Evolutionary conservation across 2,888 invertebrate genomes (phyloP).

Genomic region (Sturmia bella): DNA sequence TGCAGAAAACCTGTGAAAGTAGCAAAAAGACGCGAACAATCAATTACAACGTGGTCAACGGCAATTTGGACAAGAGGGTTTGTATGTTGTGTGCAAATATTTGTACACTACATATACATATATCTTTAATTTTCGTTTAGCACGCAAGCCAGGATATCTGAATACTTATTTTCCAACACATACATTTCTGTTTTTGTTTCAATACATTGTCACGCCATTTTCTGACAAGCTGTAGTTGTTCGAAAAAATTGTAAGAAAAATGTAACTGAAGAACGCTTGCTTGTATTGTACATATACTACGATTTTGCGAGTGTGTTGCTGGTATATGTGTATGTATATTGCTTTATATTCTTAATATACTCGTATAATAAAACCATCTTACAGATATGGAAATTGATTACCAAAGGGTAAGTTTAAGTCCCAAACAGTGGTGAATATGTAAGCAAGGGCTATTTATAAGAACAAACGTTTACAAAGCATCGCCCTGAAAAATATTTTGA

Average conservation of each 20-base stretch:
- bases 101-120: too few relatives aligned
- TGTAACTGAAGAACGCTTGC: constrained; percentile 26
- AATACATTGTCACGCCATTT: constrained; percentile 54
- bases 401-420: constrained; percentile 30
- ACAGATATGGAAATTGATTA: constrained; percentile 53
- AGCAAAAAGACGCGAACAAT: too few relatives aligned
- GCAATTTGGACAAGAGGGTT: too few relatives aligned
- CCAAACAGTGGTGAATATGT: background rate
- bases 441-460: background rate
- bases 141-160: constrained; percentile 62
- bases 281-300: constrained; percentile 14
- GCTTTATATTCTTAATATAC: background rate
- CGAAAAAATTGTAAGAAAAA: constrained; percentile 13
- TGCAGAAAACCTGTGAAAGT: too few relatives aligned
- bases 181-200: constrained; percentile 8
- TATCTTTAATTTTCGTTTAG: constrained; percentile 23
- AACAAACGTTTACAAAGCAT: too few relatives aligned
- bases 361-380: constrained; percentile 22
- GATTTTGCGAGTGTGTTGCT: too few relatives aligned
- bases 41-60: too few relatives aligned
- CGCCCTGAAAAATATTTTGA: too few relatives aligned
- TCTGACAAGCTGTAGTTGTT: constrained; percentile 25
- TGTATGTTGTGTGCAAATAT: too few relatives aligned
- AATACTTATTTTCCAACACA: too few relatives aligned
- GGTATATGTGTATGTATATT: background rate